Conservation (phyloP, 1,140 invertebrate genomes). For the Polypedilum pembai region DNA sequence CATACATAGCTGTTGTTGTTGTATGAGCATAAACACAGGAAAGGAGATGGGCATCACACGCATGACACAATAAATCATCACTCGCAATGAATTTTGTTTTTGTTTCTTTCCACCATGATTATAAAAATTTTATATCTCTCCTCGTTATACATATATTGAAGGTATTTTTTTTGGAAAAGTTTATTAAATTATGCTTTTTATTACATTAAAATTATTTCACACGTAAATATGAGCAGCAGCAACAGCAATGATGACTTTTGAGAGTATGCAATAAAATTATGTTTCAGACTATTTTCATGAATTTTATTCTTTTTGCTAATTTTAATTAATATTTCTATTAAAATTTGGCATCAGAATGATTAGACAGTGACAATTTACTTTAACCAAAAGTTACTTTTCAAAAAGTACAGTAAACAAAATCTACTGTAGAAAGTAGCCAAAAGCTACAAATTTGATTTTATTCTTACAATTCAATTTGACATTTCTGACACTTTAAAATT, state of each 20-base stretch:
- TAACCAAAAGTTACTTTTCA: too few species aligned
- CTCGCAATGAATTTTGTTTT: not conserved
- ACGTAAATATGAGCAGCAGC: not conserved
- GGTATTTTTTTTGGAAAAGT: not conserved
- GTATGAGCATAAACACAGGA: too few species aligned
- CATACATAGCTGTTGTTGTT: not conserved
- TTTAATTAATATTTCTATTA: too few species aligned
- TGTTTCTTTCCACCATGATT: not conserved
- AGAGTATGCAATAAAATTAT: not conserved
- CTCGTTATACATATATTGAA: not conserved
- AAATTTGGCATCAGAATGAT: too few species aligned
- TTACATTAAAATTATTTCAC: not conserved
- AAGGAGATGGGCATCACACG: slow-evolving; percentile 16
- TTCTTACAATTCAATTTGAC: too few species aligned
- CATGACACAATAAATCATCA: slow-evolving; percentile 27
- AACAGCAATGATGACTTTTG: not conserved
- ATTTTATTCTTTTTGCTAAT: too few species aligned
- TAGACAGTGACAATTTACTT: too few species aligned
- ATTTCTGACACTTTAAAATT: too few species aligned
- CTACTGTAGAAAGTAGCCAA: too few species aligned
- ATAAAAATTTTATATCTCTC: slow-evolving; percentile 4
- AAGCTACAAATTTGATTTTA: too few species aligned
- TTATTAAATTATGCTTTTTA: slow-evolving; percentile 6
- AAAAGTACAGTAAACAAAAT: too few species aligned
- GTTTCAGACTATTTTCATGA: too few species aligned